Conservation (phyloP, 2,113 vertebrate genomes). For the human (Homo sapiens) region GRCh38 chr5:2882001-2882500, state of each 20-base stretch:
- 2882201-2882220: neutral
- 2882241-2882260: neutral
- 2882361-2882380: neutral
- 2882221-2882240: neutral
- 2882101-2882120: neutral
- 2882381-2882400: neutral
- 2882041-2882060: neutral
- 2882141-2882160: neutral
- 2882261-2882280: neutral
- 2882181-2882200: neutral
- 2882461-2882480: neutral
- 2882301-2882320: neutral
- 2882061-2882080: neutral
- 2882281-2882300: neutral
- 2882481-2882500: too few relatives aligned
- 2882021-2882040: neutral
- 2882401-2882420: neutral
- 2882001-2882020: neutral
- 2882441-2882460: neutral
- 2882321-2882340: too few relatives aligned
- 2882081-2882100: neutral
- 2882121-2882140: too few relatives aligned
- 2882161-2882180: neutral
- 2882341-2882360: neutral
- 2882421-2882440: neutral